These are phyloP conservation scores for Papilio helenus DNA, from an alignment of 1,140 invertebrate species.

Conservation along the genomic window DNA sequence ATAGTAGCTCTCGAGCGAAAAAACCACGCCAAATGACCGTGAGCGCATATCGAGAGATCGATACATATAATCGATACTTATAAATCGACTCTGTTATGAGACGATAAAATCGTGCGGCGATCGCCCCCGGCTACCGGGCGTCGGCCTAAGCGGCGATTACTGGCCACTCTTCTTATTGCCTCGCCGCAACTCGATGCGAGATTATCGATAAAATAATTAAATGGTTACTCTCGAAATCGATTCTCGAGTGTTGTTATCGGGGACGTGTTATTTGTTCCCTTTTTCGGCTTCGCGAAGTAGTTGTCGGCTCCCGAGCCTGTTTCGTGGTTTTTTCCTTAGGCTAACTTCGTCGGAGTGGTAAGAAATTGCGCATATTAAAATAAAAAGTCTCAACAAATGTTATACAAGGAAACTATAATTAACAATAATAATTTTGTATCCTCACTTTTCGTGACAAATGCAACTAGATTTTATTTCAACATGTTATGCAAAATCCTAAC, in stretches of 20 bases:
- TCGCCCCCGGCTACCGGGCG: constrained; percentile 78
- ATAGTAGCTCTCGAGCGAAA: constrained; percentile 51
- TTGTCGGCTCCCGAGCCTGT: constrained; percentile 31
- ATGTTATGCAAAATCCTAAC: too few species aligned
- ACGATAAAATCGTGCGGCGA: constrained; percentile 73
- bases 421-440: not conserved
- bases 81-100: constrained; percentile 81
- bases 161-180: constrained; percentile 70
- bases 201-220: constrained; percentile 83
- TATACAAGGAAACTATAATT: constrained; percentile 16
- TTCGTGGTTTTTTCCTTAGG: constrained; percentile 25
- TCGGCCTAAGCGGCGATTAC: constrained; percentile 79
- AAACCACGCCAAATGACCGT: constrained; percentile 64
- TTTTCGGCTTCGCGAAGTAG: constrained; percentile 59
- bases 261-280: constrained; percentile 70
- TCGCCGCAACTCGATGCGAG: constrained; percentile 66
- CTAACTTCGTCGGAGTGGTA: constrained; percentile 14
- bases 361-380: not conserved
- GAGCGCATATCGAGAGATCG: constrained; percentile 68
- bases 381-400: not conserved
- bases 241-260: constrained; percentile 81
- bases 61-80: constrained; percentile 82
- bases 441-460: too few species aligned
- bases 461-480: too few species aligned
- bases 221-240: constrained; percentile 82